Conservation (phyloP, 2,113 vertebrate species). For the Pomatorhinus ruficollis region DNA sequence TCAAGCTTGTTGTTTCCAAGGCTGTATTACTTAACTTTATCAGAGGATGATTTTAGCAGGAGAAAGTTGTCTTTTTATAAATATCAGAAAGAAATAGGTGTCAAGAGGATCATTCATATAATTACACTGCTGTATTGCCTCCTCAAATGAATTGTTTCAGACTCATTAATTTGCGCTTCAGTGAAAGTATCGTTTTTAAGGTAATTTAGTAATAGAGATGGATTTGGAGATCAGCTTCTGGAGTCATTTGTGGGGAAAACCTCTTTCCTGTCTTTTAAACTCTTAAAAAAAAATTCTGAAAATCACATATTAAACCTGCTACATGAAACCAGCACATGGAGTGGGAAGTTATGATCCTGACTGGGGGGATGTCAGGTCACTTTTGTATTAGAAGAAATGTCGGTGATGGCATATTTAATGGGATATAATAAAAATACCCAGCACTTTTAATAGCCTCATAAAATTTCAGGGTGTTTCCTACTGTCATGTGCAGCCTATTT, state of each 20-base stretch:
- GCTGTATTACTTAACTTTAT: fast-evolving
- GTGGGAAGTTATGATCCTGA: not conserved
- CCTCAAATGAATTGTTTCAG: not conserved
- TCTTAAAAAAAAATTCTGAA: not conserved
- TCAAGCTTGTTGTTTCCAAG: not conserved
- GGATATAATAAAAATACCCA: not conserved
- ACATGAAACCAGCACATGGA: not conserved
- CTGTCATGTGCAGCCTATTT: not conserved
- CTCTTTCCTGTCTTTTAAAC: not conserved
- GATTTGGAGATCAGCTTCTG: not conserved
- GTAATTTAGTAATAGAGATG: not conserved
- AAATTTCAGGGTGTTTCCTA: not conserved
- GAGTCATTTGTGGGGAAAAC: not conserved
- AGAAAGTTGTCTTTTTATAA: not conserved
- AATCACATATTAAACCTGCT: not conserved
- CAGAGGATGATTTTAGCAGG: not conserved
- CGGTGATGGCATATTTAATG: not conserved
- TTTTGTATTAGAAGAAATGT: not conserved
- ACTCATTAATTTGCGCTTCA: not conserved
- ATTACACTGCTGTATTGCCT: not conserved
- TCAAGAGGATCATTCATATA: not conserved
- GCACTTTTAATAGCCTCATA: not conserved
- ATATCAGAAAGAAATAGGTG: not conserved
- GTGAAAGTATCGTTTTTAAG: not conserved
- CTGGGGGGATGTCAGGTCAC: fast-evolving